Base-by-base conservation (phyloP, 1,140 invertebrate species). In the Trinorchestia longiramus region DNA sequence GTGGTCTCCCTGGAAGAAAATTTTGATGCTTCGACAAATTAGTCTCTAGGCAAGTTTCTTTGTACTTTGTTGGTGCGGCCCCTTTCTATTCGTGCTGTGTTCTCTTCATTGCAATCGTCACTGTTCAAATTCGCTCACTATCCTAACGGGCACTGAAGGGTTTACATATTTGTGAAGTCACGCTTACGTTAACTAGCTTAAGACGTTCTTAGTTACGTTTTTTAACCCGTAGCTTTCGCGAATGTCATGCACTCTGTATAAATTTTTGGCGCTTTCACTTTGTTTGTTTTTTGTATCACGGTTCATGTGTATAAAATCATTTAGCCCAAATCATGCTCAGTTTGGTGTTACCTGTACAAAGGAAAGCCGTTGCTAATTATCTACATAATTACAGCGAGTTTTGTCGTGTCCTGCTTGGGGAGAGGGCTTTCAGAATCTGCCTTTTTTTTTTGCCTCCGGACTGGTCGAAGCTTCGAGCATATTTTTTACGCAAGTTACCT, bases 221-320 rank as follows among this genome's bases (percentile, higher is more conserved):
- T 94, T 94, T 94, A 94, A 94, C 92, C 43, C 17, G 88, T 90
- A 90, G 88, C 43, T 90, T 90, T 45, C 92, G 92, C 43, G 92
- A 43, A 94, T n/a, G 41, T 94, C 43, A 45, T 94, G n/a, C 88
- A 90, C 88, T 90, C 41, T 90, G 88, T 90, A 90, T 90, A 90
- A 90, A 90, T 42, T 42, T 90, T 90, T 90, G 88, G n/a, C 41
- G 15, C n/a, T 43, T 90, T 90, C 88, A 90, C 88, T 90, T 90
- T 90, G 88, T 90, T 90, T 90, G 43, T 94, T 94, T 42, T 45
- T 94, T 94, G 43, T 94, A 94, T 94, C 92, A 47, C 92, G 40
- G 36, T 94, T 94, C 92, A 94, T 94, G 92, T 94, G 92, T 94
- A 94, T 94, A 94, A 94, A 94, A 94, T 47, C 92, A 94, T 94